phyloP scores from a whole-genome alignment of 2,797 vertebrate species.

The Syndactyla subalaris region DNA sequence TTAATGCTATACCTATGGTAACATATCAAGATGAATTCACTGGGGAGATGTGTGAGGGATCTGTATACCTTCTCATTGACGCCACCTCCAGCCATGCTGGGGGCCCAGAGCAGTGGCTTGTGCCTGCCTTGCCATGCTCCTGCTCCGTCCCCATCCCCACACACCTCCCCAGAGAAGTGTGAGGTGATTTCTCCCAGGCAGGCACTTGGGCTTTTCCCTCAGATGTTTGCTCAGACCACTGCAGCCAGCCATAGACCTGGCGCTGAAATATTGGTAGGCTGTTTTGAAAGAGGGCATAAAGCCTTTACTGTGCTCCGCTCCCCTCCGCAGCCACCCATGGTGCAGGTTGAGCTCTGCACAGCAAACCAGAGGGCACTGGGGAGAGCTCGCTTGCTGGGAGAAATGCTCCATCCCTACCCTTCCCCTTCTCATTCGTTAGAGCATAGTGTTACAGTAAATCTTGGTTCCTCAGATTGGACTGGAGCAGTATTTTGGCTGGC shows the following conservation, averaged over 20 bases:
- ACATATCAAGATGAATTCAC: not conserved
- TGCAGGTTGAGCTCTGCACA: not conserved
- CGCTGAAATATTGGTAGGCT: not conserved
- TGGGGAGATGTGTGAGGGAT: not conserved
- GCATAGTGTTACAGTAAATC: not conserved
- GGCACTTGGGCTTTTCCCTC: not conserved
- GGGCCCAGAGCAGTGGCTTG: not conserved
- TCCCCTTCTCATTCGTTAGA: not conserved
- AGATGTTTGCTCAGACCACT: not conserved
- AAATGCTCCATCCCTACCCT: not conserved
- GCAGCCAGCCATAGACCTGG: not conserved
- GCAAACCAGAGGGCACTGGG: not conserved
- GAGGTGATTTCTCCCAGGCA: constrained; percentile 34
- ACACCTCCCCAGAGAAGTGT: not conserved
- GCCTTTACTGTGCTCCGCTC: not conserved
- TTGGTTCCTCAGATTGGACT: not conserved
- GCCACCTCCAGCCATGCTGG: not conserved
- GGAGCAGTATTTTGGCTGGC: not conserved
- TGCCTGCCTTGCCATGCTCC: not conserved
- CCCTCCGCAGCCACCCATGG: not conserved
- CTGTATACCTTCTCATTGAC: not conserved
- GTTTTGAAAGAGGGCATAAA: not conserved
- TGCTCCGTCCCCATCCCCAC: rapidly evolving
- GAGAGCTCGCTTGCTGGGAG: not conserved
- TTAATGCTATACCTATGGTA: not conserved